These are phyloP conservation scores for Lamellibrachia columna DNA, from an alignment of 2,888 invertebrate genomes.

Conservation along the genomic window DNA sequence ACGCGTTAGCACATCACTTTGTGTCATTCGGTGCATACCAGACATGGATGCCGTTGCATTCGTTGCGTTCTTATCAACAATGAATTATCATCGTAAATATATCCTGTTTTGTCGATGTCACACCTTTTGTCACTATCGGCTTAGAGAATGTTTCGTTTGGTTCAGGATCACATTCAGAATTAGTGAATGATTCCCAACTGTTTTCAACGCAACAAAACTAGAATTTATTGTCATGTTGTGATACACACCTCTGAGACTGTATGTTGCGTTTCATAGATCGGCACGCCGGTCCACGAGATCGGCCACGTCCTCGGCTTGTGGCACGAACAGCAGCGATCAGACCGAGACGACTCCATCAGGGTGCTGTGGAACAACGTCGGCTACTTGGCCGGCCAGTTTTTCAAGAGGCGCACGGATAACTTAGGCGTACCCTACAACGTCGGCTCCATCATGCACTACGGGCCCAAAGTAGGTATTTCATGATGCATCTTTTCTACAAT, in stretches of 20 bases:
- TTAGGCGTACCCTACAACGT: conserved; percentile 32
- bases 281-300: conserved; percentile 39
- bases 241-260: background rate
- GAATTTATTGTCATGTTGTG: too few species aligned
- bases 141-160: too few species aligned
- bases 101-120: background rate
- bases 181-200: too few species aligned
- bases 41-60: background rate
- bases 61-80: background rate
- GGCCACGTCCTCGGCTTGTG: conserved; percentile 40
- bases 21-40: background rate
- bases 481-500: background rate
- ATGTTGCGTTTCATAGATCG: conserved; percentile 30
- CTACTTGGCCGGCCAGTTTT: conserved; percentile 27
- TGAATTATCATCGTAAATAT: background rate
- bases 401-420: conserved; percentile 13
- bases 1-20: background rate
- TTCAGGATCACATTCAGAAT: too few species aligned
- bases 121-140: too few species aligned
- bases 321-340: conserved; percentile 40
- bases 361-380: conserved; percentile 33
- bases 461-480: conserved; percentile 22
- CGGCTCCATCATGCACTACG: conserved; percentile 33
- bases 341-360: conserved; percentile 33
- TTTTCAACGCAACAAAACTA: too few species aligned